Percentiles rank a stretch among this genome's conserved stretches.
These are phyloP conservation scores for Noctuana brunneofusca DNA, from an alignment of 2,888 invertebrate species.

Conservation along the genomic window DNA sequence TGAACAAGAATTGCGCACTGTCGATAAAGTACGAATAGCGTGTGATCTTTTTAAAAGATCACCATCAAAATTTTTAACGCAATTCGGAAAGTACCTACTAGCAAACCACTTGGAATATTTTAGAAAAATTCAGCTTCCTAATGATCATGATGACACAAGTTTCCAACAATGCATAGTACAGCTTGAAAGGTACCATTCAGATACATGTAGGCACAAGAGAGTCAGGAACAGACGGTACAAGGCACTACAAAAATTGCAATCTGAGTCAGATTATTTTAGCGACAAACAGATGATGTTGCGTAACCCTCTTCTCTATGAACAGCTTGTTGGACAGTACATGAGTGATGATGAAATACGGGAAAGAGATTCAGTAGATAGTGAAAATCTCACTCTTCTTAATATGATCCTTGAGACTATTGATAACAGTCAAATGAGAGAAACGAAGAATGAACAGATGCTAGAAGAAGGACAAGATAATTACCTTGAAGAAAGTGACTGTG, in stretches of 20 bases:
- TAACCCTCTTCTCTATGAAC: conserved; percentile 94
- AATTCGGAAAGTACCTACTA: conserved; percentile 89
- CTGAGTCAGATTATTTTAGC: conserved; percentile 91
- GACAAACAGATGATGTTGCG: conserved; percentile 97
- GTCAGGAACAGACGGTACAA: conserved; percentile 91
- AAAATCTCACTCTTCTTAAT: conserved; percentile 86
- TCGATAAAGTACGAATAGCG: conserved; percentile 88
- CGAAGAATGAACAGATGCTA: conserved; percentile 84
- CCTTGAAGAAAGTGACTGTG: conserved; percentile 10
- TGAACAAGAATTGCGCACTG: conserved; percentile 87
- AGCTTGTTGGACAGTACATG: conserved; percentile 93
- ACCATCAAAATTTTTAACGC: conserved; percentile 87
- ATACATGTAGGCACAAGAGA: conserved; percentile 75
- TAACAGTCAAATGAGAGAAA: conserved; percentile 85
- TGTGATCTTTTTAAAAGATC: conserved; percentile 84
- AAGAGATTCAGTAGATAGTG: conserved; percentile 83
- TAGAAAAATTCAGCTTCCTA: conserved; percentile 56
- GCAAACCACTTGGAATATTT: conserved; percentile 88
- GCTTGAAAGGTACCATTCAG: conserved; percentile 81
- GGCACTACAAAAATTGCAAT: conserved; percentile 89
- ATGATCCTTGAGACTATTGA: conserved; percentile 92
- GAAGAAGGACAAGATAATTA: conserved; percentile 70
- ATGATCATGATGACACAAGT: conserved; percentile 72
- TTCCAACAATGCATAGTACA: conserved; percentile 85
- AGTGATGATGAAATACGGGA: conserved; percentile 88